These are phyloP conservation scores for Drosophila mulleri DNA, from an alignment of 2,888 invertebrate species.

Conservation along the genomic window DNA sequence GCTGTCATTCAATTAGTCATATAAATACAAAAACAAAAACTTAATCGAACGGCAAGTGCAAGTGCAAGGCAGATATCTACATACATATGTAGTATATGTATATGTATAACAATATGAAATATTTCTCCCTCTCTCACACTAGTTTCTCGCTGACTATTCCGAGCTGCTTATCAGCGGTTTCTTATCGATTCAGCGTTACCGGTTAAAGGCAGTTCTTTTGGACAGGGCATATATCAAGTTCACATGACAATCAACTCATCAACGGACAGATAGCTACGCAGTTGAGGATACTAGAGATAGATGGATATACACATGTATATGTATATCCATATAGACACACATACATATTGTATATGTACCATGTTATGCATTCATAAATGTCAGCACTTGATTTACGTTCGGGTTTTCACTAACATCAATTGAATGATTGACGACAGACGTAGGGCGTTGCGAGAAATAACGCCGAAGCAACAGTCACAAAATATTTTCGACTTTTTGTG, in stretches of 20 bases:
- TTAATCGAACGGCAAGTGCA: conserved; percentile 31
- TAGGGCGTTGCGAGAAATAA: conserved; percentile 4
- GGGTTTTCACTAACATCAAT: conserved; percentile 20
- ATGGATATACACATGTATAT: conserved; percentile 7
- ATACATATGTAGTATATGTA: no score
- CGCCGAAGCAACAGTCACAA: conserved; percentile 1
- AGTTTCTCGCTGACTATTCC: not conserved
- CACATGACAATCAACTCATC: conserved; percentile 45
- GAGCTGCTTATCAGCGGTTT: conserved; percentile 39
- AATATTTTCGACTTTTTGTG: not conserved
- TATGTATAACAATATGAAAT: not conserved
- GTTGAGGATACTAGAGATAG: conserved; percentile 21
- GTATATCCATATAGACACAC: not conserved
- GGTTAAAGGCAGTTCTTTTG: conserved; percentile 33
- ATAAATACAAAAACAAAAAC: conserved; percentile 10
- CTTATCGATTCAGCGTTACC: conserved; percentile 37
- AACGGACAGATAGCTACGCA: conserved; percentile 22
- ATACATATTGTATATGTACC: not conserved
- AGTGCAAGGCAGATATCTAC: conserved; percentile 20
- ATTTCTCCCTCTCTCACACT: not conserved
- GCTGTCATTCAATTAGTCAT: conserved; percentile 52
- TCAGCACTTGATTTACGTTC: conserved; percentile 47
- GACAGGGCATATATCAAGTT: conserved; percentile 44
- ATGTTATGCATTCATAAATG: conserved; percentile 31
- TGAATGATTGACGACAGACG: conserved; percentile 47